phyloP scores from a whole-genome alignment of 2,113 vertebrate genomes.

The Rhinichthys klamathensis region DNA sequence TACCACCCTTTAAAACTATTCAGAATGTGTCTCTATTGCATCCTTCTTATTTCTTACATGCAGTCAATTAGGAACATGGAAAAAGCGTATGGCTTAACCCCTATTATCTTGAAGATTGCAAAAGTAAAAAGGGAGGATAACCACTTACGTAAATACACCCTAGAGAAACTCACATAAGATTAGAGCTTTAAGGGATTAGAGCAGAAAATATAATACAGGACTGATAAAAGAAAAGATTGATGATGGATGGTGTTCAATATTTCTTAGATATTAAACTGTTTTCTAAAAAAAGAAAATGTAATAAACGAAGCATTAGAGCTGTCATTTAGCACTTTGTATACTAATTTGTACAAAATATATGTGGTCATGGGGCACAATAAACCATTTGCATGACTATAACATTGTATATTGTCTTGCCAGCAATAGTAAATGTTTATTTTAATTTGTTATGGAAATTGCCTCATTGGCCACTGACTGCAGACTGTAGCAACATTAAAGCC shows the following conservation, averaged over 20 bases:
- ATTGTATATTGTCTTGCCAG: slow-evolving; percentile 43
- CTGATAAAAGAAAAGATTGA: background rate
- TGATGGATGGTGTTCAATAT: background rate
- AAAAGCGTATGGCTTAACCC: background rate
- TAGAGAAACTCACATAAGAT: too few species aligned
- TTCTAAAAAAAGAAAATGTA: background rate
- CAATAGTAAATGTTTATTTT: slow-evolving; percentile 9
- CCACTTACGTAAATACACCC: too few species aligned
- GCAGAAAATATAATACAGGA: too few species aligned
- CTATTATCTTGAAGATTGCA: too few species aligned
- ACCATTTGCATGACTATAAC: background rate
- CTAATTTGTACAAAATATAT: background rate
- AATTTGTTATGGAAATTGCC: slow-evolving; percentile 42
- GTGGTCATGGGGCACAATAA: background rate
- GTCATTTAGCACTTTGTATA: background rate
- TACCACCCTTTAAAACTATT: background rate
- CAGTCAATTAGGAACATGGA: slow-evolving; percentile 16
- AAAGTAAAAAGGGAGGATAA: too few species aligned
- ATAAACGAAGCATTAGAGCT: background rate
- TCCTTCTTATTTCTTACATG: background rate
- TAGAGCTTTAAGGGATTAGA: too few species aligned
- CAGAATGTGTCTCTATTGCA: background rate
- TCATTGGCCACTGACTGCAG: slow-evolving; percentile 38
- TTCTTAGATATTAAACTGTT: background rate
- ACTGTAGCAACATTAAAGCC: background rate